Conservation (phyloP, 2,797 vertebrate species). For the Oryzias dopingdopingensis region DNA sequence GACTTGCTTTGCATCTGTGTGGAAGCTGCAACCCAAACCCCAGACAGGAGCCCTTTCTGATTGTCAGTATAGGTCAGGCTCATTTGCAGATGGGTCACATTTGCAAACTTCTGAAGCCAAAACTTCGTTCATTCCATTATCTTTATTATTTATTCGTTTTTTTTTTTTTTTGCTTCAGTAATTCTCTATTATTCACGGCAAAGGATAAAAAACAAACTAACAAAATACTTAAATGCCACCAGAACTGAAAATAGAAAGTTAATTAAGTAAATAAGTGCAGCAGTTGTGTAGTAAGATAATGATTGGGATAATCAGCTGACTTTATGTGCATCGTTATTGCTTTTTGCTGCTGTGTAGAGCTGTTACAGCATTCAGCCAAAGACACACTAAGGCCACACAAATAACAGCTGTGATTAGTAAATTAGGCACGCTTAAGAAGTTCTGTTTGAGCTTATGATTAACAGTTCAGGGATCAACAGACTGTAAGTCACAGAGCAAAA, state of each 20-base stretch:
- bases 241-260: conserved; percentile 59
- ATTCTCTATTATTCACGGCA: conserved; percentile 69
- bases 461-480: conserved; percentile 33
- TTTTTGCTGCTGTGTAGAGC: conserved; percentile 25
- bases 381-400: conserved; percentile 15
- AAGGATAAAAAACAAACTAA: conserved; percentile 54
- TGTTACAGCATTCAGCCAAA: conserved; percentile 30
- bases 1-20: conserved; percentile 12
- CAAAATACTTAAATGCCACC: conserved; percentile 52
- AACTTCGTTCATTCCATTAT: conserved; percentile 37
- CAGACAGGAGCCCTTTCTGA: conserved; percentile 33
- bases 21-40: neutral
- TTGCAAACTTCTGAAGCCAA: conserved; percentile 15
- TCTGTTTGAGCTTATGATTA: conserved; percentile 11
- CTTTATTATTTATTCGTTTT: conserved; percentile 50
- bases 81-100: conserved; percentile 31
- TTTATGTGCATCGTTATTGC: conserved; percentile 53
- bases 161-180: conserved; percentile 41
- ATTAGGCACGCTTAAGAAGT: conserved; percentile 46
- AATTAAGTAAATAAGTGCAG: conserved; percentile 72
- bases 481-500: conserved; percentile 11
- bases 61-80: conserved; percentile 43
- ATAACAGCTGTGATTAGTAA: conserved; percentile 43
- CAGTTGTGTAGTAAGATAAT: conserved; percentile 64
- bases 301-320: conserved; percentile 58